Conservation (phyloP, 2,113 vertebrate genomes). For the Phalacrocorax aristotelis region DNA sequence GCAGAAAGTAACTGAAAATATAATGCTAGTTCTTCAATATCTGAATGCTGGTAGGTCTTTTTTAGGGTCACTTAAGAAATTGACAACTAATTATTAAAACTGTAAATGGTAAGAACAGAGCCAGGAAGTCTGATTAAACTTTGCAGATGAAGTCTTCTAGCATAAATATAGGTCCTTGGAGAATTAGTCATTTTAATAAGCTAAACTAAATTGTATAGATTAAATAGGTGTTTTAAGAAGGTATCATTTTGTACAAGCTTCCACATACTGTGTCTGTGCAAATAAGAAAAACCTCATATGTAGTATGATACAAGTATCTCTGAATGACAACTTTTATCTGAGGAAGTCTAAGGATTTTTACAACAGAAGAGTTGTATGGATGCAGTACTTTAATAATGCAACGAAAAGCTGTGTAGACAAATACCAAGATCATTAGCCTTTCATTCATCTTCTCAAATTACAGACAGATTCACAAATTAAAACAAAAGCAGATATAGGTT, state of each 20-base stretch:
- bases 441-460: not conserved
- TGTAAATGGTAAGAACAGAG: not conserved
- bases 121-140: not conserved
- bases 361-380: not conserved
- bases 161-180: not conserved
- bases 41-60: not conserved
- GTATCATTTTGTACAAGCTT: not conserved
- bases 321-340: not conserved
- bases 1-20: not conserved
- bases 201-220: not conserved
- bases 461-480: not conserved
- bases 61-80: not conserved
- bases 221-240: not conserved
- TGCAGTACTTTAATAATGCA: not conserved
- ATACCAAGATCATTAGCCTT: not conserved
- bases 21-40: not conserved
- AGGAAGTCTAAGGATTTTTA: not conserved
- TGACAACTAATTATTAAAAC: not conserved
- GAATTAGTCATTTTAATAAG: not conserved
- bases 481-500: not conserved
- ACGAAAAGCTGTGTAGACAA: not conserved
- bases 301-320: not conserved
- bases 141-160: not conserved
- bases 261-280: not conserved
- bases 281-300: not conserved